These are phyloP conservation scores for Rhagonycha lutea DNA, from an alignment of 2,888 invertebrate species.

Conservation along the genomic window DNA sequence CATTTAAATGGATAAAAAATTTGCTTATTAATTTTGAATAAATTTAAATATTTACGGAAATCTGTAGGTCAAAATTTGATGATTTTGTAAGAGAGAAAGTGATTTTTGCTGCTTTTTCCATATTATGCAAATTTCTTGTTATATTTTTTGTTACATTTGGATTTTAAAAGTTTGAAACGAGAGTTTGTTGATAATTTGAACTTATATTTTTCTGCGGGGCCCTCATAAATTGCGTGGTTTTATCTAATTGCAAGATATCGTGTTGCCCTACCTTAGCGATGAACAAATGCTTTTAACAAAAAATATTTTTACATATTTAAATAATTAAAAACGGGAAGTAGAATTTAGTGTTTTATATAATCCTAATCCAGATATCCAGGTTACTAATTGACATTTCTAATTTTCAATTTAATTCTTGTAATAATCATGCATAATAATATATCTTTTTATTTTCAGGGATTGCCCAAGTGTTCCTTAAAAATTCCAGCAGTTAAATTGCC, in stretches of 20 bases:
- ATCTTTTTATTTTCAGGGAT: conserved; percentile 60
- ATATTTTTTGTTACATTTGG: not conserved
- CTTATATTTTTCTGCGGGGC: not conserved
- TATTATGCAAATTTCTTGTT: not conserved
- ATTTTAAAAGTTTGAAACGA: not conserved
- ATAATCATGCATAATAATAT: not conserved
- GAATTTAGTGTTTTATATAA: not conserved
- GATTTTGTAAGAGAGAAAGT: not conserved
- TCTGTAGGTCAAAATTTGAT: not conserved
- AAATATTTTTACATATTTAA: not conserved
- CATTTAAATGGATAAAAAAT: not conserved
- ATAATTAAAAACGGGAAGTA: not conserved
- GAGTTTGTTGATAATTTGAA: not conserved
- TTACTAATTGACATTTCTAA: not conserved
- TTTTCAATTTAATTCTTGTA: not conserved
- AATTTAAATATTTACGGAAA: not conserved
- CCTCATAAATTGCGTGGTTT: not conserved
- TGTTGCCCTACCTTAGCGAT: not conserved
- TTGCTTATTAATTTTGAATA: not conserved
- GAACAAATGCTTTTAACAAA: not conserved
- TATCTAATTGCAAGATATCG: not conserved
- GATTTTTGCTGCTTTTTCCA: not conserved
- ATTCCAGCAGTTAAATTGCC: conserved; percentile 53
- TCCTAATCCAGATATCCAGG: not conserved
- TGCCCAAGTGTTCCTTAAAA: conserved; percentile 70